Conservation (phyloP, 2,888 invertebrate species). For the Leptinotarsa peninsularis region DNA sequence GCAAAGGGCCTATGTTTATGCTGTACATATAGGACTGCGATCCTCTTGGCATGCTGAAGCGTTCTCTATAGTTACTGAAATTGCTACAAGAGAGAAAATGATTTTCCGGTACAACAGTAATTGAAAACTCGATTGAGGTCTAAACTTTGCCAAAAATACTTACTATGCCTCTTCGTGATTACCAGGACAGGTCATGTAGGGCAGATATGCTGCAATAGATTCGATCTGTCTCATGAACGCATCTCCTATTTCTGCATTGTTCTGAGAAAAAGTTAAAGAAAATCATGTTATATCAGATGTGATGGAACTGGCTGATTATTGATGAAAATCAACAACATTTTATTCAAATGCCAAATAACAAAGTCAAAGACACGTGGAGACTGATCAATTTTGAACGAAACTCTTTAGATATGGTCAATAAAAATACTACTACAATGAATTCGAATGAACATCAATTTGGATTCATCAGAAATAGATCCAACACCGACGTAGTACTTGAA, state of each 20-base stretch:
- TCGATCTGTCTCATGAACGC: slow-evolving; percentile 94
- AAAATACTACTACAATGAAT: no score
- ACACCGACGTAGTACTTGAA: no score
- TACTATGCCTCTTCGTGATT: slow-evolving; percentile 90
- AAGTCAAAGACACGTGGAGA: no score
- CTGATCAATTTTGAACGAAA: no score
- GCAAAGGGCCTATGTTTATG: slow-evolving; percentile 89
- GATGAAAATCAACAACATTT: no score
- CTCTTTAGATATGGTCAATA: no score
- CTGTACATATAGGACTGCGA: slow-evolving; percentile 83
- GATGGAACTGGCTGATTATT: no score
- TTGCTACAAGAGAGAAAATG: slow-evolving; percentile 74
- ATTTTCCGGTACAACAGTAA: neutral
- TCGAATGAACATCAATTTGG: no score
- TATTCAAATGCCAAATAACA: no score
- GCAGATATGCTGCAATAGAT: slow-evolving; percentile 87
- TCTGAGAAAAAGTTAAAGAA: slow-evolving; percentile 57
- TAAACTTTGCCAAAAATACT: slow-evolving; percentile 57
- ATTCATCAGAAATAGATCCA: no score
- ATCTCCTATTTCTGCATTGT: slow-evolving; percentile 87
- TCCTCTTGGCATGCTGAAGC: slow-evolving; percentile 91
- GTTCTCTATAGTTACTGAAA: slow-evolving; percentile 92
- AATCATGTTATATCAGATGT: neutral
- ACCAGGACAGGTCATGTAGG: slow-evolving; percentile 94
- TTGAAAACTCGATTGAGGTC: neutral